These are phyloP conservation scores for Pogonus chalceus DNA, from an alignment of 1,140 invertebrate genomes.

Conservation along the genomic window DNA sequence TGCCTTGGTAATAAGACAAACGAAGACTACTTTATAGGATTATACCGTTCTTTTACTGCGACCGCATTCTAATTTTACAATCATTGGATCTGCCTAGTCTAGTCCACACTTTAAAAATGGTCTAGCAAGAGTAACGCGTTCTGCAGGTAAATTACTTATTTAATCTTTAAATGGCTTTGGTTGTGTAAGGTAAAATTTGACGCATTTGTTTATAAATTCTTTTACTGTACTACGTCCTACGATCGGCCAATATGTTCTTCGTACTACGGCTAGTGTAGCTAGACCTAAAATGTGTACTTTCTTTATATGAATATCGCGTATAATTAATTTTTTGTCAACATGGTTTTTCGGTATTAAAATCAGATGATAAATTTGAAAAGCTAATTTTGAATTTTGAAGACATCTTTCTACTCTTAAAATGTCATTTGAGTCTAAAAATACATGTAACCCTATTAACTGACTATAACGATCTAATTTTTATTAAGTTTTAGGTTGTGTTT, in stretches of 20 bases:
- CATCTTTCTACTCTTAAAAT: slow-evolving; percentile 20
- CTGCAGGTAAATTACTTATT: too few species aligned
- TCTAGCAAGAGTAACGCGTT: slow-evolving; percentile 11
- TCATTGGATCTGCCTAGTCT: slow-evolving; percentile 27
- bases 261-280: too few species aligned
- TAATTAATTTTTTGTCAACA: not conserved
- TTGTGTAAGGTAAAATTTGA: not conserved
- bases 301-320: too few species aligned
- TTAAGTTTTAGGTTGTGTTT: slow-evolving; percentile 5
- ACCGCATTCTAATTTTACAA: slow-evolving; percentile 17
- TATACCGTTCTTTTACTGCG: slow-evolving; percentile 19
- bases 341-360: slow-evolving; percentile 13
- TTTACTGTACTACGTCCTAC: not conserved
- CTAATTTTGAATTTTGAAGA: slow-evolving; percentile 13
- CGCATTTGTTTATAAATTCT: not conserved
- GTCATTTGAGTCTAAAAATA: slow-evolving; percentile 16
- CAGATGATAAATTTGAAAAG: slow-evolving; percentile 16
- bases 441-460: slow-evolving; percentile 9
- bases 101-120: slow-evolving; percentile 21
- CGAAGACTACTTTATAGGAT: slow-evolving; percentile 13
- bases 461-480: not conserved
- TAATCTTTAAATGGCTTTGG: not conserved
- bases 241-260: too few species aligned
- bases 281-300: too few species aligned
- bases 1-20: slow-evolving; percentile 15